Evolutionary conservation across 2,888 invertebrate genomes (phyloP).

Genomic region (Drosophila anomalipes): DNA sequence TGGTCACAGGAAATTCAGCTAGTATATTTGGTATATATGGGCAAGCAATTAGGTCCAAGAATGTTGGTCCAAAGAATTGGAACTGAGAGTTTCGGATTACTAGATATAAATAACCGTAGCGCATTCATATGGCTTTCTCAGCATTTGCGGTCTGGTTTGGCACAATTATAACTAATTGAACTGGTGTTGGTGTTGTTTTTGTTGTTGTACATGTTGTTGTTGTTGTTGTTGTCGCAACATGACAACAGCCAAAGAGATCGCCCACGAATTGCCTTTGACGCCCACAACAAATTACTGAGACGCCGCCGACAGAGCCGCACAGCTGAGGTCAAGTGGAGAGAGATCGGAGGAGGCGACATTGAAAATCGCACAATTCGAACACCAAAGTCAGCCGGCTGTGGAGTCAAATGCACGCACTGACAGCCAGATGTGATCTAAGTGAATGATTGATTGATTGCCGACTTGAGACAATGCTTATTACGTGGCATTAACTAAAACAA

Average conservation of each 20-base stretch:
- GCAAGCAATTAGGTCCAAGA: slow-evolving; percentile 30
- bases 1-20: slow-evolving; percentile 59
- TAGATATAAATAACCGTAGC: slow-evolving; percentile 7
- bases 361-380: slow-evolving; percentile 43
- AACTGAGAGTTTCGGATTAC: slow-evolving; percentile 36
- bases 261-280: slow-evolving; percentile 45
- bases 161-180: slow-evolving; percentile 77
- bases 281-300: slow-evolving; percentile 40
- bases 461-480: slow-evolving; percentile 34
- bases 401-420: slow-evolving; percentile 30
- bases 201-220: neutral
- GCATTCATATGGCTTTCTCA: slow-evolving; percentile 48
- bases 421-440: slow-evolving; percentile 49
- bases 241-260: slow-evolving; percentile 52
- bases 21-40: slow-evolving; percentile 14
- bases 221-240: slow-evolving; percentile 11
- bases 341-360: slow-evolving; percentile 63
- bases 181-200: slow-evolving; percentile 6
- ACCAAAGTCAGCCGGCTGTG: slow-evolving; percentile 4
- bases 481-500: slow-evolving; percentile 30
- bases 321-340: slow-evolving; percentile 52
- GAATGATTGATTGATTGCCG: slow-evolving; percentile 38
- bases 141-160: slow-evolving; percentile 26
- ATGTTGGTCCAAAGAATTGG: slow-evolving; percentile 25
- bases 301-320: slow-evolving; percentile 22